Conservation (phyloP, 2,797 vertebrate species). For the Babyrousa celebensis region DNA sequence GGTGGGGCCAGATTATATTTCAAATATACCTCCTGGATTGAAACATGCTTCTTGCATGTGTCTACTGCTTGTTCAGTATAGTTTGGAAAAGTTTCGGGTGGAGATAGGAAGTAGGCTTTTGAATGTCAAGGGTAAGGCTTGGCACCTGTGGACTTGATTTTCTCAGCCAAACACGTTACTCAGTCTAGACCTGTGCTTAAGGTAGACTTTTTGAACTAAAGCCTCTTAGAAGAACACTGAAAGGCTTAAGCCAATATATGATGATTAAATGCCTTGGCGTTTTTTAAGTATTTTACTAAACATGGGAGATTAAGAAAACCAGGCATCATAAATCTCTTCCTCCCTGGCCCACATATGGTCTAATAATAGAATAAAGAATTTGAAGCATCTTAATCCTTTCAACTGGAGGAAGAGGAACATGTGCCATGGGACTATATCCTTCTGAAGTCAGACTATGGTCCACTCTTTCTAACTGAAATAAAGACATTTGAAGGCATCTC, state of each 20-base stretch:
- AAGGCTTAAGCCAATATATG: conserved; percentile 76
- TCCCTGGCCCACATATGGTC: conserved; percentile 30
- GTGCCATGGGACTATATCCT: conserved; percentile 57
- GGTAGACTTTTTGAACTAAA: conserved; percentile 70
- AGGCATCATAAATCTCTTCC: conserved; percentile 75
- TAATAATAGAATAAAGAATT: conserved; percentile 80
- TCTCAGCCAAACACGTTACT: conserved; percentile 75
- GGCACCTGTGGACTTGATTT: conserved; percentile 69
- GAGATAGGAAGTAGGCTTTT: conserved; percentile 66
- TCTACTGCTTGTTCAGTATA: background rate
- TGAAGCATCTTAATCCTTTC: conserved; percentile 85
- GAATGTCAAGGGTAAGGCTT: conserved; percentile 68
- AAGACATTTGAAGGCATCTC: background rate
- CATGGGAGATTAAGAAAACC: conserved; percentile 80
- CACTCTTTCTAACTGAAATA: background rate
- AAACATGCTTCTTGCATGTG: background rate
- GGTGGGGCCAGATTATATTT: background rate
- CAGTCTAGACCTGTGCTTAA: conserved; percentile 84
- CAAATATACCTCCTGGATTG: background rate
- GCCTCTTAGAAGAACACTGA: conserved; percentile 69
- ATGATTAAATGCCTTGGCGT: conserved; percentile 81
- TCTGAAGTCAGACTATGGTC: background rate
- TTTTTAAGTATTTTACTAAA: conserved; percentile 85
- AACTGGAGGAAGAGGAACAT: conserved; percentile 84
- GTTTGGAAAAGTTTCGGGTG: conserved; percentile 25